Base-by-base conservation (phyloP, 2,888 invertebrate genomes). In the Cheilosia pagana region DNA sequence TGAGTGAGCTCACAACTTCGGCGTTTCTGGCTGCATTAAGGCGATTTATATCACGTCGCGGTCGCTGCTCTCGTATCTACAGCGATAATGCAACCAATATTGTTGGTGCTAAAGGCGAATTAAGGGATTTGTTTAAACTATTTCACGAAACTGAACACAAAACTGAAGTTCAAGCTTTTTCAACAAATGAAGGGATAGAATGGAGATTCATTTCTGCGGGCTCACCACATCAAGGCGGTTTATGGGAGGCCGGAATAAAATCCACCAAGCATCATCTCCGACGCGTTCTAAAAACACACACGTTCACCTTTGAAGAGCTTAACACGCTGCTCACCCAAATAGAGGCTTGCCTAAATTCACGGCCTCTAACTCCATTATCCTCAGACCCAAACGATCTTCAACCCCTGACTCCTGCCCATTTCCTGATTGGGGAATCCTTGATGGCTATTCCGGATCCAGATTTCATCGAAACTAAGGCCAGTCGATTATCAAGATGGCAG, bases 51-150 rank as follows among this genome's bases (percentile, higher is more conserved):
- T 25, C 25, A 25, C 25, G 25, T 25, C 25, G 25, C 25, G 25
- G 25, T 25, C 25, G 25, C 25, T 25, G 25, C 25, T 25, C 25
- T 25, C 25, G 25, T 25, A 25, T 25, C 25, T 25, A 25, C 67
- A 53, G 53, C 67, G 67, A 67, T 45, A 67, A 67, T 45, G 55
- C 57, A 14, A 52, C 65, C 14, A 65, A 65, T 25, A 53, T 65
- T 25, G 45, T 57, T 57, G 68, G 70, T 14, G 70, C 70, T 25
- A 71, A 25, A 25, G 25, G 25, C 25, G 25, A 25, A 25, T 3
- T 25, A 25, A 25, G 25, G 25, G 25, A 25, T 25, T 25, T 25
- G 25, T 25, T 25, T 25, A 25, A 25, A 25, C 48, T 63, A 55
- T 43, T 63, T 52, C 60, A 35, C 41, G 35, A 59, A 23, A 63